These are phyloP conservation scores for Stenodema calcarata DNA, from an alignment of 2,888 invertebrate species.

Conservation along the genomic window DNA sequence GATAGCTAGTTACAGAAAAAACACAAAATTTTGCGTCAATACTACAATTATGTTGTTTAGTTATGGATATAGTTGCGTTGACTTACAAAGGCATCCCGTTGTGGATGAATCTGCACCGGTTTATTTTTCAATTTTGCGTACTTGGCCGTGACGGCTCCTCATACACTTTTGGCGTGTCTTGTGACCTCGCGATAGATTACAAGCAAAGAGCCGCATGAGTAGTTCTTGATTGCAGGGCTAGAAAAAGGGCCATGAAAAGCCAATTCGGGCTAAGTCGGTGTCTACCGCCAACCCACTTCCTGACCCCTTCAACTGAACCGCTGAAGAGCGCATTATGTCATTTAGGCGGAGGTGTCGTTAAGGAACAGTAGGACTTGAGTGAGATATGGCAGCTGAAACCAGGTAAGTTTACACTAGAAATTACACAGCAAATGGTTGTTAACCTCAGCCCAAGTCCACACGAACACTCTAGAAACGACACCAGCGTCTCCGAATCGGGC, in stretches of 20 bases:
- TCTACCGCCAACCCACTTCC: neutral
- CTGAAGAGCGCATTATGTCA: neutral
- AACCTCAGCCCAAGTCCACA: neutral
- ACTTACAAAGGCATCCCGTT: too few relatives aligned
- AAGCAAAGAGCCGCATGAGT: neutral
- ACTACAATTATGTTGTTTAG: too few relatives aligned
- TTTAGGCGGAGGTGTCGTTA: neutral
- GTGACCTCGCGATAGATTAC: neutral
- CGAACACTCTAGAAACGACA: neutral
- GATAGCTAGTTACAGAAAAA: too few relatives aligned
- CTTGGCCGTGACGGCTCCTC: too few relatives aligned
- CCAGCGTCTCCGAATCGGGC: neutral
- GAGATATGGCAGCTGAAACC: neutral
- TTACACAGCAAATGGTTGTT: neutral
- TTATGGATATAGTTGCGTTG: too few relatives aligned
- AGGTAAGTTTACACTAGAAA: neutral
- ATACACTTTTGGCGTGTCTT: neutral
- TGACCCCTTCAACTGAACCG: neutral
- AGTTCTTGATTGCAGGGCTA: neutral
- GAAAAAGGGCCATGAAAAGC: neutral
- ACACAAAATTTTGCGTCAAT: too few relatives aligned
- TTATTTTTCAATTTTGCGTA: too few relatives aligned
- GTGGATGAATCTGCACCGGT: too few relatives aligned
- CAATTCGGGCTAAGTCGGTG: neutral
- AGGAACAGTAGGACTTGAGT: neutral